These are phyloP conservation scores for Chouioia cunea DNA, from an alignment of 2,888 invertebrate genomes.

Conservation along the genomic window DNA sequence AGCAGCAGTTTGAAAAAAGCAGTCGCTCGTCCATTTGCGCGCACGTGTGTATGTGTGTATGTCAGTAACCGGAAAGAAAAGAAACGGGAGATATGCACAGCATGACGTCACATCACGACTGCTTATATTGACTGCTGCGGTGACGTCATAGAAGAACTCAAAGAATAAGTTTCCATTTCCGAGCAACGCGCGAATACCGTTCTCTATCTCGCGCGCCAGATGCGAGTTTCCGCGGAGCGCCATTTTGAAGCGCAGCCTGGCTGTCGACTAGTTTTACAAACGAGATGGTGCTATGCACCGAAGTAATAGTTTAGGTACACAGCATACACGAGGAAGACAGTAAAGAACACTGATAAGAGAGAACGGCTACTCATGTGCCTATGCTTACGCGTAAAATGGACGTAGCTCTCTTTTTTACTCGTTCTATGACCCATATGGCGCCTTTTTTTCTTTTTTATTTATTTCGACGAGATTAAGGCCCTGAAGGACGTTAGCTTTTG, in stretches of 20 bases:
- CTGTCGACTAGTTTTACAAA: constrained; percentile 21
- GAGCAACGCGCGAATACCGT: constrained; percentile 1
- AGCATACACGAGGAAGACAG: neutral
- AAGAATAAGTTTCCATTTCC: constrained; percentile 40
- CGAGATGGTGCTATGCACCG: no score
- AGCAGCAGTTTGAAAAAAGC: no score
- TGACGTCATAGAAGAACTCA: neutral
- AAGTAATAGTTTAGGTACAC: neutral
- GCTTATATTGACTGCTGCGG: neutral
- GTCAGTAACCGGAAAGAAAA: neutral
- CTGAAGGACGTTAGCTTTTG: no score
- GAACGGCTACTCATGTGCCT: neutral
- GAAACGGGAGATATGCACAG: neutral
- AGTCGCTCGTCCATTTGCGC: neutral
- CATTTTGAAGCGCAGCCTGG: constrained; percentile 37
- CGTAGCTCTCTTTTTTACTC: neutral
- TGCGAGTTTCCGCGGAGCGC: constrained; percentile 13
- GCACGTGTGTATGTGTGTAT: neutral
- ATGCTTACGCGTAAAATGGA: neutral
- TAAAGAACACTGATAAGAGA: constrained; percentile 10
- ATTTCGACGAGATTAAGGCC: no score
- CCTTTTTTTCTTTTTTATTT: neutral
- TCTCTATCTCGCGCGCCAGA: constrained; percentile 36
- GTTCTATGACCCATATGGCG: neutral
- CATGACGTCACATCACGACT: neutral